phyloP scores from a whole-genome alignment of 1,140 invertebrate species.

The Drosophila pandora region DNA sequence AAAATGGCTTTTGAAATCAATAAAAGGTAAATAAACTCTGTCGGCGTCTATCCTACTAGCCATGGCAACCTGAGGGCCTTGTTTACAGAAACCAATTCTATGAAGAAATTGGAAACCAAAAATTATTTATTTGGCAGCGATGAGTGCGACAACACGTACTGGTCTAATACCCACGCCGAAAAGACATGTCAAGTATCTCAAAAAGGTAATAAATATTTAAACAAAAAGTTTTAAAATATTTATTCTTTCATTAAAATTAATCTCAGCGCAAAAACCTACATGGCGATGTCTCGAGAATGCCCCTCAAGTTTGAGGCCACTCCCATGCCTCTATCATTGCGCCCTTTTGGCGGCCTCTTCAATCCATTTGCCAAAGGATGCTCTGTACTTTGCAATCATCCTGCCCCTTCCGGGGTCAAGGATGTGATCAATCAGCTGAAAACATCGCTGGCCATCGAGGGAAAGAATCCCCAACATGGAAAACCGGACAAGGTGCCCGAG shows the following conservation, averaged over 20 bases:
- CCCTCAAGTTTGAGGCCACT: slow-evolving; percentile 66
- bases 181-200: slow-evolving; percentile 56
- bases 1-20: slow-evolving; percentile 18
- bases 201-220: slow-evolving; percentile 52
- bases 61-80: slow-evolving; percentile 42
- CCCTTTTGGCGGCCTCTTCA: slow-evolving; percentile 91
- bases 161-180: slow-evolving; percentile 77
- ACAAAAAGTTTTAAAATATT: too few relatives aligned
- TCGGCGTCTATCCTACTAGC: background rate
- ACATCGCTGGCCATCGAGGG: slow-evolving; percentile 86
- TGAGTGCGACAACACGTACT: slow-evolving; percentile 75
- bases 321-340: slow-evolving; percentile 85
- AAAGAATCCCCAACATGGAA: slow-evolving; percentile 38
- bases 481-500: slow-evolving; percentile 35
- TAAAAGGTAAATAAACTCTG: slow-evolving; percentile 1
- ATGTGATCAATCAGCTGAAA: slow-evolving; percentile 89
- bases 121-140: slow-evolving; percentile 12
- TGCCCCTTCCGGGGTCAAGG: slow-evolving; percentile 89
- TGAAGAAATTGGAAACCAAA: slow-evolving; percentile 1
- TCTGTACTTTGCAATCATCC: slow-evolving; percentile 93
- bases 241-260: background rate
- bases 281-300: slow-evolving; percentile 53
- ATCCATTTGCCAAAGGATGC: slow-evolving; percentile 91
- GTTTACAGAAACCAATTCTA: slow-evolving; percentile 18
- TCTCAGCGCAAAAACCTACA: slow-evolving; percentile 53